phyloP scores from a whole-genome alignment of 2,888 invertebrate genomes.

The Aelia acuminata region DNA sequence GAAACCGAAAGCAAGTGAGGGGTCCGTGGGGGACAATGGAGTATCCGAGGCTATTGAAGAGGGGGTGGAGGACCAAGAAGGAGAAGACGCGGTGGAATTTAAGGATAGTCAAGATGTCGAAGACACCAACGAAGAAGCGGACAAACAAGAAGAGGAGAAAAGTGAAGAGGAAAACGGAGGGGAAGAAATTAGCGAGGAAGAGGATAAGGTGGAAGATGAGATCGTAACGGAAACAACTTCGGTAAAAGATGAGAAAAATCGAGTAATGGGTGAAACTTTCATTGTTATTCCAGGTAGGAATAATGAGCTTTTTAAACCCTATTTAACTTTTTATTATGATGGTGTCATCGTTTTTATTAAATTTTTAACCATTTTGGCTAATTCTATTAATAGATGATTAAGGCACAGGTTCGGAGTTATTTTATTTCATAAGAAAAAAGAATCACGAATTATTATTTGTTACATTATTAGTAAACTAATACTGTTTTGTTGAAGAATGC shows the following conservation, averaged over 20 bases:
- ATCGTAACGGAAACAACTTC: constrained; percentile 11
- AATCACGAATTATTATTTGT: too few species aligned
- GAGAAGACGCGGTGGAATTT: neutral
- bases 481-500: too few species aligned
- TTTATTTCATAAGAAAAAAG: too few species aligned
- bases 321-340: too few species aligned
- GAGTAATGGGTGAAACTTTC: neutral
- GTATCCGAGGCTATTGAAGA: neutral
- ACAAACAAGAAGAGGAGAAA: neutral
- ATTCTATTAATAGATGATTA: too few species aligned
- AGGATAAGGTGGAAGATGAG: neutral
- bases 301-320: neutral
- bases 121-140: neutral
- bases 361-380: too few species aligned
- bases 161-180: neutral
- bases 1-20: constrained; percentile 34
- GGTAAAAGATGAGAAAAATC: neutral
- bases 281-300: neutral
- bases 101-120: neutral
- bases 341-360: too few species aligned
- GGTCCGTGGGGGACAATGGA: neutral
- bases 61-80: neutral
- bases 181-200: neutral
- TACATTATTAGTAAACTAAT: too few species aligned
- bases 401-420: too few species aligned